Evolutionary conservation across 2,888 invertebrate species (phyloP).

Genomic region (Amphiduros pacificus): DNA sequence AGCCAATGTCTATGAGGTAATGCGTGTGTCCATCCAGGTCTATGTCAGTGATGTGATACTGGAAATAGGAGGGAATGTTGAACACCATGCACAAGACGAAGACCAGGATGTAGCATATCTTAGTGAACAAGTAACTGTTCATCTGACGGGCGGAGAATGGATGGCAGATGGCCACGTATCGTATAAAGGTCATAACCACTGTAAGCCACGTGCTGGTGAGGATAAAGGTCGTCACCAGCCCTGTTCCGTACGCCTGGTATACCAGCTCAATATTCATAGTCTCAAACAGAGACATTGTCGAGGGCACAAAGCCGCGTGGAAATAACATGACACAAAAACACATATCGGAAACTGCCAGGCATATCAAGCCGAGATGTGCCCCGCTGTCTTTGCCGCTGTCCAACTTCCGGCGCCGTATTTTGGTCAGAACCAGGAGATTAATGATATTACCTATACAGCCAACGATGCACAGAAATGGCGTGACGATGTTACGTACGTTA

Average conservation of each 20-base stretch:
- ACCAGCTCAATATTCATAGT: constrained; percentile 22
- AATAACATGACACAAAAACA: constrained; percentile 37
- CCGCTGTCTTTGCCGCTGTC: constrained; percentile 14
- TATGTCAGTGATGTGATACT: constrained; percentile 6
- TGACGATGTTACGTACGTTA: constrained; percentile 10
- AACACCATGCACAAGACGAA: constrained; percentile 2
- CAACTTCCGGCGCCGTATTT: constrained; percentile 6
- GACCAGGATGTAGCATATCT: constrained; percentile 35
- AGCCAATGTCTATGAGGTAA: constrained; percentile 26
- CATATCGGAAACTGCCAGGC: constrained; percentile 12
- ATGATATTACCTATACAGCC: constrained; percentile 8
- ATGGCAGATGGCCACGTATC: constrained; percentile 53
- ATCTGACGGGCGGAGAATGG: constrained; percentile 49
- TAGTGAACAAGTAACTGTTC: constrained; percentile 43
- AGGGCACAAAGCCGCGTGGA: constrained; percentile 39
- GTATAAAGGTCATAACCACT: constrained; percentile 53
- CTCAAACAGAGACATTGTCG: constrained; percentile 11
- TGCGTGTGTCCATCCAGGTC: not conserved
- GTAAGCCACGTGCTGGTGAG: constrained; percentile 53
- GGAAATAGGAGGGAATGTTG: constrained; percentile 20
- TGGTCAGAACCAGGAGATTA: constrained; percentile 10
- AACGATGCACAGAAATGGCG: constrained; percentile 5
- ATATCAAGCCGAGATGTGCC: constrained; percentile 10
- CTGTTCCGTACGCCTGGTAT: constrained; percentile 40
- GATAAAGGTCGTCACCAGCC: constrained; percentile 51